These are phyloP conservation scores for Poecilia wingei DNA, from an alignment of 2,797 vertebrate species.

Conservation along the genomic window DNA sequence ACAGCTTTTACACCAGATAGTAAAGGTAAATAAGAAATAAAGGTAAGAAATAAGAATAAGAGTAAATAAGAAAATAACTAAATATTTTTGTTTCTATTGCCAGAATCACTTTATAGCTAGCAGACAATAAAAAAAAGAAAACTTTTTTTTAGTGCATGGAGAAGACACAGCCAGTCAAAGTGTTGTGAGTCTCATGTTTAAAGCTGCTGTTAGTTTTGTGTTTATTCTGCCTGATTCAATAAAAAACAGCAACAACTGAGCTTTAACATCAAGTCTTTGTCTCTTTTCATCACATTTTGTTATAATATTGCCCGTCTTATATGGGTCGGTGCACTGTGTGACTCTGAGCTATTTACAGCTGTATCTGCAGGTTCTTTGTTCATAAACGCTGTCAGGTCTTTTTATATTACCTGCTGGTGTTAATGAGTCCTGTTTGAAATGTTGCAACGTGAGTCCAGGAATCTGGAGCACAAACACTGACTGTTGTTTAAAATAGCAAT, in stretches of 20 bases:
- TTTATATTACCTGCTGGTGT: neutral
- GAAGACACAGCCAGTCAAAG: neutral
- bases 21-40: neutral
- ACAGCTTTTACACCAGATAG: neutral
- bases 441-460: neutral
- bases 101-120: neutral
- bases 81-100: neutral
- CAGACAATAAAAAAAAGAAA: neutral
- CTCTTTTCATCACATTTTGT: neutral
- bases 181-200: neutral
- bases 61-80: neutral
- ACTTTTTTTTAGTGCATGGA: neutral
- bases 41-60: too few relatives aligned
- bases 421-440: conserved; percentile 3
- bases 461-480: neutral
- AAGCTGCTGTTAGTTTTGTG: neutral
- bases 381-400: neutral
- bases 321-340: neutral
- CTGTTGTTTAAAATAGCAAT: neutral
- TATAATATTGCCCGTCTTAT: neutral
- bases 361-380: neutral
- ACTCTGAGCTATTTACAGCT: neutral
- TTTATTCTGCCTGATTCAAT: neutral
- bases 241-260: neutral
- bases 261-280: neutral